phyloP scores from a whole-genome alignment of 2,797 vertebrate species.

The Rousettus madagascariensis region DNA sequence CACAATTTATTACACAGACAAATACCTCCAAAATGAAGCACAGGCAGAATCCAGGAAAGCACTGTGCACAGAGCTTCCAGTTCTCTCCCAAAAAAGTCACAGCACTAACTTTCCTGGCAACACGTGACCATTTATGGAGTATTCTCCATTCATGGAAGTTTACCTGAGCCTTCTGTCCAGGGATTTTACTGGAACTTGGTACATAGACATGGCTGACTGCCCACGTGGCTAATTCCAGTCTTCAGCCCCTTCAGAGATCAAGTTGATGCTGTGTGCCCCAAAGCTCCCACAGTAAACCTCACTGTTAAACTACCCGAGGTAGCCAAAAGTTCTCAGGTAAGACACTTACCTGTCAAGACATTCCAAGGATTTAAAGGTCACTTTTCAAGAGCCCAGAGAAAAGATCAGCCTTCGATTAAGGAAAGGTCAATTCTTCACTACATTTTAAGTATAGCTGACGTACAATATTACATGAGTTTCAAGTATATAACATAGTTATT shows the following conservation, averaged over 20 bases:
- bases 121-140: background rate
- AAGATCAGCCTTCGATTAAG: background rate
- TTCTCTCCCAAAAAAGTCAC: background rate
- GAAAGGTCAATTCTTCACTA: background rate
- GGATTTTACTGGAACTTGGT: background rate
- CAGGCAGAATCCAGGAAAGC: background rate
- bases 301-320: background rate
- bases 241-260: background rate
- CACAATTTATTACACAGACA: background rate
- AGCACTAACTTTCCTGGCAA: background rate
- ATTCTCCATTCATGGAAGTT: background rate
- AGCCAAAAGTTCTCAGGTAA: background rate
- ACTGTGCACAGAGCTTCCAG: background rate
- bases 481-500: too few species aligned
- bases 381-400: background rate
- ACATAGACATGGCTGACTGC: background rate
- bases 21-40: too few species aligned
- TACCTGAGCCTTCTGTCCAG: background rate
- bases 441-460: too few species aligned
- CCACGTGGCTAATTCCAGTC: background rate
- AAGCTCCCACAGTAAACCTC: background rate
- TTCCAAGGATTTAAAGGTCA: background rate
- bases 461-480: too few species aligned
- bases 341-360: too few species aligned
- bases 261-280: background rate